A percentile compares a stretch with the other conserved stretches of the same genome.
Evolutionary conservation across 2,888 invertebrate species (phyloP).

Genomic region (Folsomia manolachei): DNA sequence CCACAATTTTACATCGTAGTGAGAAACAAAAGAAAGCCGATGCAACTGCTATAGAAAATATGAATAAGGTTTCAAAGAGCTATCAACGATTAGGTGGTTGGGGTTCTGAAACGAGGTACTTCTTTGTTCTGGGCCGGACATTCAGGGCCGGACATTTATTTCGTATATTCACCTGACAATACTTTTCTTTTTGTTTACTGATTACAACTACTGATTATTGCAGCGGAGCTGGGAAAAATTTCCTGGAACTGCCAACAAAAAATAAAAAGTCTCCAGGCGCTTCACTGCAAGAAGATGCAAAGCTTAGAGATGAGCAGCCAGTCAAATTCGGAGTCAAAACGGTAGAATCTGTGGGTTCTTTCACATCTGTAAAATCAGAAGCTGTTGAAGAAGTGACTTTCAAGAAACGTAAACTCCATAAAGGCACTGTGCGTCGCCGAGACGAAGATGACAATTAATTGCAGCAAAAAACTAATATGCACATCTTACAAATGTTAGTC

Average conservation of each 20-base stretch:
- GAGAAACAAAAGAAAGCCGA: constrained; percentile 39
- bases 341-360: constrained; percentile 19
- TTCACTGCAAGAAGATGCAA: constrained; percentile 21
- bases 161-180: too few relatives aligned
- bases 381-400: constrained; percentile 57
- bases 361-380: constrained; percentile 56
- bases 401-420: constrained; percentile 69
- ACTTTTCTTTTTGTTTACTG: too few relatives aligned
- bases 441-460: constrained; percentile 56
- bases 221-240: background rate
- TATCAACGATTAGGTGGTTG: constrained; percentile 34
- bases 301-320: constrained; percentile 28
- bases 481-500: too few relatives aligned
- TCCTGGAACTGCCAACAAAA: constrained; percentile 32
- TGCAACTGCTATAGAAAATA: constrained; percentile 19
- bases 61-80: constrained; percentile 26
- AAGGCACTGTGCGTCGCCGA: constrained; percentile 66
- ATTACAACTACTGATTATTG: too few relatives aligned
- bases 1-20: constrained; percentile 40
- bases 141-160: too few relatives aligned
- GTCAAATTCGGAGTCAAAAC: constrained; percentile 41
- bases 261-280: constrained; percentile 16
- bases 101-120: constrained; percentile 23
- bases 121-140: constrained; percentile 11
- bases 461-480: background rate